These are phyloP conservation scores for Trissoscelio sp. DNA, from an alignment of 2,888 invertebrate species.

Conservation along the genomic window DNA sequence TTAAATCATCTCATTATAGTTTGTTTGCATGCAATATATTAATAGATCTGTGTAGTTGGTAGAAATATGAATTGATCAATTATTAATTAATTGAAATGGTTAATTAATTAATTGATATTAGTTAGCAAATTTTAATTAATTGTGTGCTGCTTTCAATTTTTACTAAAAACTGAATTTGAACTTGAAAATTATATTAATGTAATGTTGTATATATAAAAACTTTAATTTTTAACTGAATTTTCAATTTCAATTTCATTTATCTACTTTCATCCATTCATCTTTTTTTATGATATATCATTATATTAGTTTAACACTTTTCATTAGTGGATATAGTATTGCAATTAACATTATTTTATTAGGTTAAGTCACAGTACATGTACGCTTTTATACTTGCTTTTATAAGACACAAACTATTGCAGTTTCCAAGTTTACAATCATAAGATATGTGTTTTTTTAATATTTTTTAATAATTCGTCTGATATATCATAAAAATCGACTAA, in stretches of 20 bases:
- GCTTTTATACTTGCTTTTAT: neutral
- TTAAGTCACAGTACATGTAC: neutral
- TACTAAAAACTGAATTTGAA: no score
- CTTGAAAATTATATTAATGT: no score
- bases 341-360: neutral
- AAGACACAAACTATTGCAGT: neutral
- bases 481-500: slow-evolving; percentile 13
- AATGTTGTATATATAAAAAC: no score
- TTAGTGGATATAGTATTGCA: neutral
- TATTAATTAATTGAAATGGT: no score
- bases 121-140: no score
- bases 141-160: no score
- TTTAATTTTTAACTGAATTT: neutral
- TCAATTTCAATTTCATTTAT: neutral
- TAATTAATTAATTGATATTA: no score
- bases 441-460: neutral
- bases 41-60: neutral
- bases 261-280: no score
- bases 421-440: neutral
- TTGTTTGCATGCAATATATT: neutral
- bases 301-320: neutral
- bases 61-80: no score
- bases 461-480: neutral
- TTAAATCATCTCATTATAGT: neutral
- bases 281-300: neutral